Evolutionary conservation across 2,888 invertebrate genomes (phyloP).

Genomic region (Flexamia atlantica): DNA sequence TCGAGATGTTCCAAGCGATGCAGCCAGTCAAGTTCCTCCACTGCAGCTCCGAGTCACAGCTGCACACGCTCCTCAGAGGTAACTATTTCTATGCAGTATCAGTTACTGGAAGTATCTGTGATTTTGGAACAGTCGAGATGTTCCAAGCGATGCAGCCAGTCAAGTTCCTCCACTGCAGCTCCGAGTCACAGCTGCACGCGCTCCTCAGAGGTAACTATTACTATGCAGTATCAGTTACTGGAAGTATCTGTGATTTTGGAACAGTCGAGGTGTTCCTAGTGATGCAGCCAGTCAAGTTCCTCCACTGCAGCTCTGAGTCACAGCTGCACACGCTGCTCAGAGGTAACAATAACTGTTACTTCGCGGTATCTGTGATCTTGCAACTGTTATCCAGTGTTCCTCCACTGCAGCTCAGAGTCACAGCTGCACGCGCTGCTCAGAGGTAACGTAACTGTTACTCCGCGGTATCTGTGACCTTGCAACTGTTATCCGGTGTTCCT

Average conservation of each 20-base stretch:
- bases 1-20: constrained; percentile 79
- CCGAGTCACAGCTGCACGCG: constrained; percentile 78
- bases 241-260: too few relatives aligned
- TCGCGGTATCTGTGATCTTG: too few relatives aligned
- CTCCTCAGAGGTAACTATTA: too few relatives aligned
- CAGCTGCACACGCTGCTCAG: constrained; percentile 78
- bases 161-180: constrained; percentile 78
- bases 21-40: constrained; percentile 78
- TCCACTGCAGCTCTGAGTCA: constrained; percentile 77
- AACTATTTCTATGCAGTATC: too few relatives aligned
- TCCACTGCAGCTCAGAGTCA: constrained; percentile 77
- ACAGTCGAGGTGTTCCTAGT: too few relatives aligned
- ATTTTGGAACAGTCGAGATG: constrained; percentile 75
- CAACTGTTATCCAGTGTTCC: too few relatives aligned
- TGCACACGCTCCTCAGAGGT: constrained; percentile 78
- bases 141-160: constrained; percentile 79
- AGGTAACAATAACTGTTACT: too few relatives aligned
- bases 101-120: too few relatives aligned
- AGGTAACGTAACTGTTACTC: too few relatives aligned
- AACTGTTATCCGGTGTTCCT: constrained; percentile 78
- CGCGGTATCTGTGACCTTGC: too few relatives aligned
- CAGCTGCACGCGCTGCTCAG: constrained; percentile 78
- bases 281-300: constrained; percentile 78
- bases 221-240: too few relatives aligned
- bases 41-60: constrained; percentile 77